Percentiles rank a stretch among this genome's conserved stretches.
These are phyloP conservation scores for Apamea epomidion DNA, from an alignment of 2,888 invertebrate species.

Conservation along the genomic window DNA sequence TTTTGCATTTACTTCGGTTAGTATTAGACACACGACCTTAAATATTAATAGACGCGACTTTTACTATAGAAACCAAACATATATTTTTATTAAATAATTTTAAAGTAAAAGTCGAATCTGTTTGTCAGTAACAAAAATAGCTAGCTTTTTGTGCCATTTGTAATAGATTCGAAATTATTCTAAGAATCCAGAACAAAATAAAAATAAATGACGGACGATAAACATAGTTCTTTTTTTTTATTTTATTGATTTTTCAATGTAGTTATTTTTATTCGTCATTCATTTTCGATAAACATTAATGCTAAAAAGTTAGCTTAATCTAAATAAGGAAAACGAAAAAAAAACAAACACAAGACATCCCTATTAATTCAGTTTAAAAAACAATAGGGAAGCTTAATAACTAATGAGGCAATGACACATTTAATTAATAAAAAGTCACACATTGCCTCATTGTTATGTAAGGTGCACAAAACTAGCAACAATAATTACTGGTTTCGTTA, in stretches of 20 bases:
- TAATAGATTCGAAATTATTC: slow-evolving; percentile 51
- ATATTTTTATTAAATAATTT: not conserved
- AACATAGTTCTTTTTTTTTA: not conserved
- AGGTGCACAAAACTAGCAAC: slow-evolving; percentile 75
- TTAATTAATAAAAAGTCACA: slow-evolving; percentile 12
- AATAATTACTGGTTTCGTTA: slow-evolving; percentile 69
- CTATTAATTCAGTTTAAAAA: slow-evolving; percentile 69
- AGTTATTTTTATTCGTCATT: slow-evolving; percentile 38
- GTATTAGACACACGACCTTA: slow-evolving; percentile 86
- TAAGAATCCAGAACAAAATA: slow-evolving; percentile 54
- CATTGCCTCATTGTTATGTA: slow-evolving; percentile 63
- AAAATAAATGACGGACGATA: slow-evolving; percentile 61
- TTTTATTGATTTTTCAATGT: not conserved
- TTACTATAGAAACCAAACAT: slow-evolving; percentile 33
- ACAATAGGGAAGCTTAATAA: slow-evolving; percentile 74
- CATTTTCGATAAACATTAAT: slow-evolving; percentile 66
- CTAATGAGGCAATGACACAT: slow-evolving; percentile 68
- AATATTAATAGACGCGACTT: slow-evolving; percentile 69
- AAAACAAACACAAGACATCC: slow-evolving; percentile 75
- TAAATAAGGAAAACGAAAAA: slow-evolving; percentile 75
- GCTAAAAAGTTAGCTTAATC: slow-evolving; percentile 81
- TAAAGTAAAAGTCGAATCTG: slow-evolving; percentile 55
- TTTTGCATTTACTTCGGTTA: slow-evolving; percentile 67
- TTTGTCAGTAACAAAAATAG: slow-evolving; percentile 64
- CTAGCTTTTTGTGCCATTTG: slow-evolving; percentile 63